Conservation (phyloP, 2,888 invertebrate genomes). For the Cosmia pyralina region DNA sequence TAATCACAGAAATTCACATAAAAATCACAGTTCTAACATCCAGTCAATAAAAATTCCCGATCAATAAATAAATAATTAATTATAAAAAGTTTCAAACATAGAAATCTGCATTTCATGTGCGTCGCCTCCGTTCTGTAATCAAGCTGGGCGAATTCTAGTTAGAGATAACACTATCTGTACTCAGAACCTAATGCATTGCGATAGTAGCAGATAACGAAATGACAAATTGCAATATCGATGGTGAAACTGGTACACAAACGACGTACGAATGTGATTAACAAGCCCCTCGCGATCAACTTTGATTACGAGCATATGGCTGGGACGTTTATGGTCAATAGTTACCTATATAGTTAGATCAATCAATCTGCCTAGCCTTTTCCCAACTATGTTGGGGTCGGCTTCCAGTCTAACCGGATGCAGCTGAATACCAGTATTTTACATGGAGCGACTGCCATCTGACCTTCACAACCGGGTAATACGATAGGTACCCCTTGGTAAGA, state of each 20-base stretch:
- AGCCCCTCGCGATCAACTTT: constrained; percentile 39
- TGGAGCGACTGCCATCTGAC: too few relatives aligned
- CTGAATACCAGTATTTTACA: too few relatives aligned
- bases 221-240: constrained; percentile 84
- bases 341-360: too few relatives aligned
- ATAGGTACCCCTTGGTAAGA: too few relatives aligned
- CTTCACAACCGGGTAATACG: too few relatives aligned
- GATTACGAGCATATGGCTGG: constrained; percentile 31
- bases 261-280: constrained; percentile 58
- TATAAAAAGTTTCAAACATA: constrained; percentile 25
- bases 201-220: constrained; percentile 82
- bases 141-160: constrained; percentile 73
- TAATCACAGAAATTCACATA: too few relatives aligned
- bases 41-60: background rate
- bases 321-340: background rate
- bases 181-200: constrained; percentile 83
- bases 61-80: background rate
- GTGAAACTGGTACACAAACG: constrained; percentile 66
- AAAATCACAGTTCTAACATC: too few relatives aligned
- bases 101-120: constrained; percentile 56
- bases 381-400: too few relatives aligned
- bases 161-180: constrained; percentile 85
- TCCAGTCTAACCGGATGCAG: too few relatives aligned
- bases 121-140: constrained; percentile 62
- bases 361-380: too few relatives aligned